Conservation (phyloP, 1,140 invertebrate species). For the Brachionus rubens region DNA sequence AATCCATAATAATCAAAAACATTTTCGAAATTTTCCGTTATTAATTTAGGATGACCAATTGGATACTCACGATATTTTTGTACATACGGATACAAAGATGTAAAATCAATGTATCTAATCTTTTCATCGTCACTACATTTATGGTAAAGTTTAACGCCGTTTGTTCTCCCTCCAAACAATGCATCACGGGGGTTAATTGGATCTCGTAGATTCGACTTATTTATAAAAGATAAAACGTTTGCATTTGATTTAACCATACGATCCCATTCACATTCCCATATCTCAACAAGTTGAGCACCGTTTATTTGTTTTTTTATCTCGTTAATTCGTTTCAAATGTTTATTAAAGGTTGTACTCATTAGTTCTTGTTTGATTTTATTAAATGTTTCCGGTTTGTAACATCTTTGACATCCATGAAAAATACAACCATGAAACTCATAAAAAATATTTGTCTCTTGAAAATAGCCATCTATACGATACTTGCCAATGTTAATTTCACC, state of each 20-base stretch:
- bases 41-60: slow-evolving; percentile 54
- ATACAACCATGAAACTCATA: slow-evolving; percentile 50
- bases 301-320: slow-evolving; percentile 40
- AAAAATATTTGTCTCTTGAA: background rate
- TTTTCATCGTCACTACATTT: slow-evolving; percentile 51
- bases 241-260: slow-evolving; percentile 40
- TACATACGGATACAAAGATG: slow-evolving; percentile 52
- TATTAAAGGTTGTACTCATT: slow-evolving; percentile 46
- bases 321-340: slow-evolving; percentile 42
- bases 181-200: slow-evolving; percentile 50
- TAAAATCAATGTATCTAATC: slow-evolving; percentile 56
- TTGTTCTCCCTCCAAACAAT: slow-evolving; percentile 57
- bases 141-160: slow-evolving; percentile 52
- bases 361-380: slow-evolving; percentile 45
- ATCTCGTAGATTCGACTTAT: background rate
- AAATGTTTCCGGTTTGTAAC: slow-evolving; percentile 47
- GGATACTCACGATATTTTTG: slow-evolving; percentile 51
- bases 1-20: slow-evolving; percentile 49
- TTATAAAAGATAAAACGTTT: background rate
- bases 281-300: slow-evolving; percentile 45
- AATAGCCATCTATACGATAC: background rate
- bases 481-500: slow-evolving; percentile 4
- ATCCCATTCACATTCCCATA: slow-evolving; percentile 50
- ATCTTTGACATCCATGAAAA: slow-evolving; percentile 50
- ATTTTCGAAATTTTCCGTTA: slow-evolving; percentile 50